phyloP scores from a whole-genome alignment of 2,113 vertebrate genomes.

The Merops nubicus region DNA sequence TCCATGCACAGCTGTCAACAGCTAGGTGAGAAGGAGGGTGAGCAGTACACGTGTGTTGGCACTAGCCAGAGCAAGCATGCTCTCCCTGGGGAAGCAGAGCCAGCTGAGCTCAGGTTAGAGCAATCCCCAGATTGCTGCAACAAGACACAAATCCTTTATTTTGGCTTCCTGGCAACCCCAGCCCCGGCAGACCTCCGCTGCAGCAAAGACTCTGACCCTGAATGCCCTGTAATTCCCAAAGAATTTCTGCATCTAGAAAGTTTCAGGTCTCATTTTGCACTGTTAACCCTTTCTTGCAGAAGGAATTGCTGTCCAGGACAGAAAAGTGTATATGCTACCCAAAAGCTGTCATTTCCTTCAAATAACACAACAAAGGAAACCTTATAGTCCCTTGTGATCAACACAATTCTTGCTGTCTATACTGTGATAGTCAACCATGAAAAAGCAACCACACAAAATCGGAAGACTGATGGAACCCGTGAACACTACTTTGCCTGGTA shows the following conservation, averaged over 20 bases:
- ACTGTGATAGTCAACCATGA: not conserved
- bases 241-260: not conserved
- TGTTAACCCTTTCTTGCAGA: not conserved
- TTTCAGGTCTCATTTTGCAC: not conserved
- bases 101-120: constrained; percentile 47
- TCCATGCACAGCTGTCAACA: not conserved
- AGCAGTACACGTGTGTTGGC: not conserved
- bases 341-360: not conserved
- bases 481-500: not conserved
- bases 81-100: constrained; percentile 13
- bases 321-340: not conserved
- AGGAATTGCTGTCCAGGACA: not conserved
- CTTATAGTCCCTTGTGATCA: not conserved
- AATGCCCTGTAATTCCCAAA: not conserved
- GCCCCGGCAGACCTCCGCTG: not conserved
- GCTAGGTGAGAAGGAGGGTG: constrained; percentile 7
- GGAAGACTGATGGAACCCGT: not conserved
- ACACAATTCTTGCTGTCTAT: not conserved
- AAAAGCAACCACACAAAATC: not conserved
- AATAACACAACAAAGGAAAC: not conserved
- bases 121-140: constrained; percentile 28
- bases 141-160: constrained; percentile 25
- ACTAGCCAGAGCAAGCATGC: not conserved
- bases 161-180: not conserved
- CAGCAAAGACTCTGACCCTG: not conserved